Conservation (phyloP, 2,797 vertebrate genomes). For the Myotis daubentonii region DNA sequence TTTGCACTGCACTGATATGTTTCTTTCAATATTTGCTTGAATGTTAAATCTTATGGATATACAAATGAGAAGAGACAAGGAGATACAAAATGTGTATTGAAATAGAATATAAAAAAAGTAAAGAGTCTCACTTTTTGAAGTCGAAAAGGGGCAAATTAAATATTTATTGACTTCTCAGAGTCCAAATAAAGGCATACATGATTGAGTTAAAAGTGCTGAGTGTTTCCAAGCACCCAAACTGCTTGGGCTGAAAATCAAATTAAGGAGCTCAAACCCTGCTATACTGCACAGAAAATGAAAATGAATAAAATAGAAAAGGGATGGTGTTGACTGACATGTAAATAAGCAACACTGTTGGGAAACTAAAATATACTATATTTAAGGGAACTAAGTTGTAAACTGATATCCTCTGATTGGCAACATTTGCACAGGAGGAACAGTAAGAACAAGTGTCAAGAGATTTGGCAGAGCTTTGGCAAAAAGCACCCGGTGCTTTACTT, state of each 20-base stretch:
- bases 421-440: background rate
- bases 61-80: background rate
- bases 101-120: background rate
- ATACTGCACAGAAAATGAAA: background rate
- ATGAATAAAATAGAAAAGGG: background rate
- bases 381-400: background rate
- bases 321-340: background rate
- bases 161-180: slow-evolving; percentile 34
- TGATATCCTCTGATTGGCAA: background rate
- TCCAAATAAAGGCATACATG: slow-evolving; percentile 54
- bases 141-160: slow-evolving; percentile 36
- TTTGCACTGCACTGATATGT: background rate
- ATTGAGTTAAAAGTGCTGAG: slow-evolving; percentile 39
- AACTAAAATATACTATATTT: slow-evolving; percentile 8
- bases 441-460: background rate
- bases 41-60: background rate
- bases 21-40: slow-evolving; percentile 18
- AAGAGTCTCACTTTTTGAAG: background rate
- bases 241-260: slow-evolving; percentile 48
- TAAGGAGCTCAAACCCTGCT: slow-evolving; percentile 6
- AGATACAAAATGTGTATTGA: background rate
- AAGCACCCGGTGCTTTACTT: background rate
- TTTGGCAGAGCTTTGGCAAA: background rate
- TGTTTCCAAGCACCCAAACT: slow-evolving; percentile 21
- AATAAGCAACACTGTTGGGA: background rate